A percentile compares a stretch with the other conserved stretches of the same genome.
phyloP scores from a whole-genome alignment of 2,888 invertebrate species.

The Hyalella azteca region DNA sequence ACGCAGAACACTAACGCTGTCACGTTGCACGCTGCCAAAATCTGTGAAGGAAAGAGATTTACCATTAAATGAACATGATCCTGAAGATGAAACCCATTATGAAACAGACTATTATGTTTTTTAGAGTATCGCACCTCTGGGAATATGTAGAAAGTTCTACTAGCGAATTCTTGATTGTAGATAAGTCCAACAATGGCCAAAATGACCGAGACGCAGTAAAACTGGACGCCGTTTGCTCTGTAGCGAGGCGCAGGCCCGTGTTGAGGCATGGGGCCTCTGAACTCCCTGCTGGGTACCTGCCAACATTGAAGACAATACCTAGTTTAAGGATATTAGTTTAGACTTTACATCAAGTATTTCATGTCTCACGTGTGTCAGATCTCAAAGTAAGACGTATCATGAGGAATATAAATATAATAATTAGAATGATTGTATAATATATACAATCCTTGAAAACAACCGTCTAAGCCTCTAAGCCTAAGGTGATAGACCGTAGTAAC shows the following conservation, averaged over 20 bases:
- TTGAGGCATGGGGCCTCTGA: slow-evolving; percentile 65
- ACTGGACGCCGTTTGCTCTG: slow-evolving; percentile 66
- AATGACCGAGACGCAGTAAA: slow-evolving; percentile 64
- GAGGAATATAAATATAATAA: too few species aligned
- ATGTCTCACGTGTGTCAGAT: too few species aligned
- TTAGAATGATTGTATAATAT: too few species aligned
- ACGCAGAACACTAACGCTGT: slow-evolving; percentile 65
- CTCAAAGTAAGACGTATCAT: too few species aligned
- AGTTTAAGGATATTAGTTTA: too few species aligned
- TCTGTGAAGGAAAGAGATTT: slow-evolving; percentile 35
- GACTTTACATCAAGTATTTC: too few species aligned
- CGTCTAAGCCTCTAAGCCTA: too few species aligned
- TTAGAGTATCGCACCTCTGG: slow-evolving; percentile 40
- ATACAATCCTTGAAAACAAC: too few species aligned
- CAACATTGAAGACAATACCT: too few species aligned
- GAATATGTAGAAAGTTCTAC: slow-evolving; percentile 63
- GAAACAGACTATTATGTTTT: neutral
- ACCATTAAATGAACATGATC: neutral
- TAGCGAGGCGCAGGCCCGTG: slow-evolving; percentile 66
- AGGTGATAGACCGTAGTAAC: too few species aligned
- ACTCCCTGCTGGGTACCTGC: slow-evolving; percentile 62
- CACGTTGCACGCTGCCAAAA: slow-evolving; percentile 61
- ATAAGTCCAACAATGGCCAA: slow-evolving; percentile 61
- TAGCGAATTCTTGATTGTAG: slow-evolving; percentile 62
- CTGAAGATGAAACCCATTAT: neutral